phyloP scores from a whole-genome alignment of 2,113 vertebrate genomes.

The Chaetodon auriga region DNA sequence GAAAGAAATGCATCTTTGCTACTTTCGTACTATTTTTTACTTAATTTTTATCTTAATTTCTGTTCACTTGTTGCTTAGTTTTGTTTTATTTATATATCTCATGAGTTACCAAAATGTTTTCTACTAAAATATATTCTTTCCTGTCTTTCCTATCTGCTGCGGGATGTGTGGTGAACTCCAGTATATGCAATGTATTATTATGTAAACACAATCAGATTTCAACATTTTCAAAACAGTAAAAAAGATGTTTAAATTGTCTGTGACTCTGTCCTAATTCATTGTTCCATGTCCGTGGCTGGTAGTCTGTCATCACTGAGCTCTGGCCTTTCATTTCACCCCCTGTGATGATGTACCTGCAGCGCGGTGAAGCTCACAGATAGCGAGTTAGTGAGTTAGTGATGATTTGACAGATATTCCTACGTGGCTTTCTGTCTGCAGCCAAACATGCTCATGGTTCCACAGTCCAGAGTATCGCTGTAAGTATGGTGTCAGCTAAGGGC shows the following conservation, averaged over 20 bases:
- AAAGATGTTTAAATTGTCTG: constrained; percentile 17
- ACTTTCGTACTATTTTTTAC: not conserved
- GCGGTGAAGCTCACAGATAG: too few species aligned
- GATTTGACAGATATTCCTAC: too few species aligned
- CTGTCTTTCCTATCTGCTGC: constrained; percentile 37
- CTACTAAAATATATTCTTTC: constrained; percentile 19
- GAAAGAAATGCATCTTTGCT: constrained; percentile 8
- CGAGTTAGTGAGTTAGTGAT: too few species aligned
- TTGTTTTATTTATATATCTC: constrained; percentile 17
- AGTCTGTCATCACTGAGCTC: not conserved
- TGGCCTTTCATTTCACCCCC: not conserved
- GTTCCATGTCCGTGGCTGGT: not conserved
- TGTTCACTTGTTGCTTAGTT: constrained; percentile 8
- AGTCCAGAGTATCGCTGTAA: not conserved
- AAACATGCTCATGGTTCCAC: not conserved
- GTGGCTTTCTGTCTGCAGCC: not conserved
- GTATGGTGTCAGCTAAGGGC: not conserved
- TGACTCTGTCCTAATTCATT: constrained; percentile 25
- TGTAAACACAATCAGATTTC: constrained; percentile 46
- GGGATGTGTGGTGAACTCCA: constrained; percentile 27
- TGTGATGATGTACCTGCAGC: too few species aligned
- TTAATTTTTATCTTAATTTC: constrained; percentile 1
- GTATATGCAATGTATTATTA: constrained; percentile 46
- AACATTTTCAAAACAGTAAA: constrained; percentile 68
- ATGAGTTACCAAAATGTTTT: constrained; percentile 44